These are phyloP conservation scores for Apeira syringaria DNA, from an alignment of 2,888 invertebrate species.

Conservation along the genomic window DNA sequence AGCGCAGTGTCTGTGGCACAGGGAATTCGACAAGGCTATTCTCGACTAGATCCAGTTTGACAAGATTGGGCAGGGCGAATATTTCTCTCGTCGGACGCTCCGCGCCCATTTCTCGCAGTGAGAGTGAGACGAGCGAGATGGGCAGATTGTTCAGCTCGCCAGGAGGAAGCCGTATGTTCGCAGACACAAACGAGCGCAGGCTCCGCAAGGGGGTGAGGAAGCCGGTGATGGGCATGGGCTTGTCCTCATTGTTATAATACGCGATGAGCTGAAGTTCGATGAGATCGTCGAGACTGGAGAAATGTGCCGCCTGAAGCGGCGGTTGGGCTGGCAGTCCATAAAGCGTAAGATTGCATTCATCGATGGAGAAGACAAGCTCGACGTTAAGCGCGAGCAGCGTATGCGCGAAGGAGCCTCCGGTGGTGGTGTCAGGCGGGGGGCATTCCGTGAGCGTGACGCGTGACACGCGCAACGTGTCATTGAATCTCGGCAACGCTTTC, in stretches of 20 bases:
- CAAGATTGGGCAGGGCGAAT: slow-evolving; percentile 9
- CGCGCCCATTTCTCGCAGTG: slow-evolving; percentile 6
- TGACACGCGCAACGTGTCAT: not conserved
- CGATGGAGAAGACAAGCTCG: not conserved
- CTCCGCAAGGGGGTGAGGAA: slow-evolving; percentile 11
- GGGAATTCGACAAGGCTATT: slow-evolving; percentile 6
- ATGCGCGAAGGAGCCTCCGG: slow-evolving; percentile 7
- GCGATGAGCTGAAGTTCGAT: slow-evolving; percentile 10
- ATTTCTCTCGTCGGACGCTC: slow-evolving; percentile 6
- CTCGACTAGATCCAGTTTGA: slow-evolving; percentile 4
- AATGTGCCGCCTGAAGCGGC: slow-evolving; percentile 14
- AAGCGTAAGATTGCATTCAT: slow-evolving; percentile 3
- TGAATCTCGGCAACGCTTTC: slow-evolving; percentile 1
- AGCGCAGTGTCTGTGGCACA: slow-evolving; percentile 9
- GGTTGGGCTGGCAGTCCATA: slow-evolving; percentile 5
- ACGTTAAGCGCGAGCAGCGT: slow-evolving; percentile 20
- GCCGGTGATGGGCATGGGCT: slow-evolving; percentile 1
- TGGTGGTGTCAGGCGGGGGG: slow-evolving; percentile 5
- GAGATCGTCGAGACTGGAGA: slow-evolving; percentile 8
- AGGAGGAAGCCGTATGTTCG: not conserved
- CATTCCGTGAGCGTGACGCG: slow-evolving; percentile 6
- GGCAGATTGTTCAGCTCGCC: slow-evolving; percentile 85
- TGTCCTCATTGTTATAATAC: not conserved
- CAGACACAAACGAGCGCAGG: slow-evolving; percentile 12
- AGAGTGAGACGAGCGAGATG: slow-evolving; percentile 83